Percentiles rank a stretch among this genome's conserved stretches.
Evolutionary conservation across 2,113 vertebrate genomes (phyloP).

Genomic region (Seriola dumerili): DNA sequence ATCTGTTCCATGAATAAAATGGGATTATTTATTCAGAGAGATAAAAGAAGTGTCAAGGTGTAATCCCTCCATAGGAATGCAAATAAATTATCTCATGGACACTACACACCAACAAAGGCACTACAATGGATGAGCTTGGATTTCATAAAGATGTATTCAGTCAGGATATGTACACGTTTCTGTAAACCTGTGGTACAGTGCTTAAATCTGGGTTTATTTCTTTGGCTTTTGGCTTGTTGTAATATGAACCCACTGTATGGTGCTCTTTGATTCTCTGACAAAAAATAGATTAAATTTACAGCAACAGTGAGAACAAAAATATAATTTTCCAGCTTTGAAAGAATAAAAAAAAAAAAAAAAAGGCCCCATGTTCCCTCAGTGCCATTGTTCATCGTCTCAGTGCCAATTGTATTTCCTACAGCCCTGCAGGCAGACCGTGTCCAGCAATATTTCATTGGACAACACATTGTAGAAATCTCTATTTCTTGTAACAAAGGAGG

Average conservation of each 20-base stretch:
- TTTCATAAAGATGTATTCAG: background rate
- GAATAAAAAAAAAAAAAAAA: constrained; percentile 18
- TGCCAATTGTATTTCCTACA: constrained; percentile 29
- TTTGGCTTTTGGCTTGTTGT: background rate
- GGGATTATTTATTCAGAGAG: constrained; percentile 50
- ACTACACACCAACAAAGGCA: background rate
- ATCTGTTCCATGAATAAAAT: constrained; percentile 50
- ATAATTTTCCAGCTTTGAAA: constrained; percentile 4
- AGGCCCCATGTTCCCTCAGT: background rate
- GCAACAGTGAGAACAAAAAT: constrained; percentile 19
- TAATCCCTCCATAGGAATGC: constrained; percentile 8
- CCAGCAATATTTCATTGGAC: constrained; percentile 49
- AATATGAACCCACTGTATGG: background rate
- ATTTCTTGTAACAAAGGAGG: constrained; percentile 44
- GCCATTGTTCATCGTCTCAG: constrained; percentile 45
- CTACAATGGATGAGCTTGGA: constrained; percentile 8
- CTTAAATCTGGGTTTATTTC: background rate
- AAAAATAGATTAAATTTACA: background rate
- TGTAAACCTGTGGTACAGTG: background rate
- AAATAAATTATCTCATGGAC: constrained; percentile 15
- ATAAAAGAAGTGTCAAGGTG: constrained; percentile 11
- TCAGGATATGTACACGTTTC: background rate
- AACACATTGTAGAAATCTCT: constrained; percentile 24
- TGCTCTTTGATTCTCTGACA: too few species aligned
- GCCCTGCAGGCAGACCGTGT: constrained; percentile 38